phyloP scores from a whole-genome alignment of 2,113 vertebrate genomes.

The Sinocyclocheilus grahami region DNA sequence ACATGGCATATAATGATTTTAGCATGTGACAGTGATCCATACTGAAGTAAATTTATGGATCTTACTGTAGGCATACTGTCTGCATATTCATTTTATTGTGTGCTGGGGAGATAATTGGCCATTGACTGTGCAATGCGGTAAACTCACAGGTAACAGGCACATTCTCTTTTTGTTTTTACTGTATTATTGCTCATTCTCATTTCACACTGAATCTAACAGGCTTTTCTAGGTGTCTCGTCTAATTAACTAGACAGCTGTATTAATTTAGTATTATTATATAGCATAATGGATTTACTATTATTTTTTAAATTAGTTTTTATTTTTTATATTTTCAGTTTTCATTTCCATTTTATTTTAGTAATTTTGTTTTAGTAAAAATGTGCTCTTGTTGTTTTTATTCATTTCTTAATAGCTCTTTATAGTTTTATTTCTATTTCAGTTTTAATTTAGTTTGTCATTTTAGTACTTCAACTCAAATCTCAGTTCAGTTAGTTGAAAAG shows the following conservation, averaged over 20 bases:
- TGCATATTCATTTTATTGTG: constrained; percentile 4
- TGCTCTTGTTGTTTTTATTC: too few relatives aligned
- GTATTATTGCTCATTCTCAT: neutral
- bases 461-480: too few relatives aligned
- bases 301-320: neutral
- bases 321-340: too few relatives aligned
- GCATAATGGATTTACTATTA: neutral
- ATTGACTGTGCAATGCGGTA: constrained; percentile 1
- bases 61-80: neutral
- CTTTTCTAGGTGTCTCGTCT: neutral
- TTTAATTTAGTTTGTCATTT: too few relatives aligned
- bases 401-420: too few relatives aligned
- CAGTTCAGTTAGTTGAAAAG: too few relatives aligned
- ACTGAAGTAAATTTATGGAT: neutral
- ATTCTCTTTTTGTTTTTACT: neutral
- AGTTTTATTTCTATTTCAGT: neutral
- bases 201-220: neutral
- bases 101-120: constrained; percentile 12
- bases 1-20: constrained; percentile 27
- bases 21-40: neutral
- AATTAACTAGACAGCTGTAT: neutral
- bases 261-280: neutral
- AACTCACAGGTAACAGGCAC: neutral
- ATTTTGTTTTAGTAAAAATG: too few relatives aligned
- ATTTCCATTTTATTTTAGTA: too few relatives aligned